Evolutionary conservation across 2,113 vertebrate genomes (phyloP).

Genomic region (Malurus alboscapulatus): DNA sequence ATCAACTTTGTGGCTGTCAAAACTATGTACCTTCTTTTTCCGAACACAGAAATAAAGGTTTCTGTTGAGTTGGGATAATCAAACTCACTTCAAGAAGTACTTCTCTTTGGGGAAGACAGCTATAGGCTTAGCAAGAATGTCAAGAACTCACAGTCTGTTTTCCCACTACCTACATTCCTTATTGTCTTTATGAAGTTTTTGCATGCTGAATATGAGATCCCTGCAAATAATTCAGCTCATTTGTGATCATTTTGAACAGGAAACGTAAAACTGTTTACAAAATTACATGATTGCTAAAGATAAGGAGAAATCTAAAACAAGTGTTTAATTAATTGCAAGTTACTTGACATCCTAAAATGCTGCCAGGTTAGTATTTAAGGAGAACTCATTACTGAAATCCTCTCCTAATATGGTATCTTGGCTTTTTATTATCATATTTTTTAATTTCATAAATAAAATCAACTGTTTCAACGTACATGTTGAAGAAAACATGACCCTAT

Average conservation of each 20-base stretch:
- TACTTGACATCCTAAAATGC: neutral
- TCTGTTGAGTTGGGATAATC: neutral
- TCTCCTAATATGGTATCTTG: neutral
- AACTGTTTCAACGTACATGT: constrained; percentile 76
- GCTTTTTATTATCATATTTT: neutral
- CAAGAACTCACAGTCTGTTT: neutral
- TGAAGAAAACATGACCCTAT: constrained; percentile 95
- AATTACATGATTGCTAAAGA: neutral
- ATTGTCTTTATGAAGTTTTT: neutral
- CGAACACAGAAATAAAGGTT: neutral
- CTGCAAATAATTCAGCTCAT: neutral
- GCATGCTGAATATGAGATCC: neutral
- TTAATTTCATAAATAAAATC: neutral
- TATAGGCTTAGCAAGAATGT: neutral
- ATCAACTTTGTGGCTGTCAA: neutral
- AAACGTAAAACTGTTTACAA: neutral
- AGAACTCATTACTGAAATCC: neutral
- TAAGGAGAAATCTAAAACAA: neutral
- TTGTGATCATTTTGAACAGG: neutral
- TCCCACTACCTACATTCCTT: neutral
- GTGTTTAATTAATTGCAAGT: neutral
- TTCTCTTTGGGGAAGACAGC: neutral
- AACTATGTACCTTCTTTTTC: neutral
- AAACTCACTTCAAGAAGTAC: neutral
- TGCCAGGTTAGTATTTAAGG: neutral